Evolutionary conservation across 2,113 vertebrate genomes (phyloP), one percentile per base, ranked within the genome.

Genomic region (Nothoprocta pentlandii): DNA sequence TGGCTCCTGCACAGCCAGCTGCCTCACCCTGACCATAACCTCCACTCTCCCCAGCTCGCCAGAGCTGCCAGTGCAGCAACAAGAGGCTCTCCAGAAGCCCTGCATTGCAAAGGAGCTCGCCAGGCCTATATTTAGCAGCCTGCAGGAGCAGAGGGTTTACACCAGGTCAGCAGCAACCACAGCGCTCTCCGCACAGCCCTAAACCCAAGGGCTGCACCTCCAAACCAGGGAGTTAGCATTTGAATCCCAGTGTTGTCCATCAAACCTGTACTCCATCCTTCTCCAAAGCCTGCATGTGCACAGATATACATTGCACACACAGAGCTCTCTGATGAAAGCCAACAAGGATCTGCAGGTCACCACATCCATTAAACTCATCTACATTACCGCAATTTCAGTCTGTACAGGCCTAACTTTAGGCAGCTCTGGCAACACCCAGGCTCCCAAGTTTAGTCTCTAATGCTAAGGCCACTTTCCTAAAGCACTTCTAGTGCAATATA

Each of bases 261-360:
- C n/a, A 61, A 58, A 25, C 46, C 25, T 1, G 0, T 16, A 19
- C 16, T 4, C 34, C 2, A 3, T 8, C 4, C 46, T 67, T 62
- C 44, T 51, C 54, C 46, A 75, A 80, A 39, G 12, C 17, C 63
- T 56, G 25, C 5, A 3, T 15, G 44, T 1, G 0, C 46, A 36
- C 5, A 4, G 10, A 49, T 4, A 12, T 14, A 8, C 20, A 6
- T 54, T 46, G 20, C 9, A 76, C n/a, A 64, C n/a, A 10, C 0
- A 0, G 1, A 3, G 36, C 11, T 84, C 64, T 70, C 42, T 47
- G 26, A 41, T 70, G 28, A 84, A 70, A 75, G 23, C 32, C 49
- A 69, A 42, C 4, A 21, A 64, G 42, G n/a, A 49, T 66, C 75
- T 80, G 41, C 49, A 59, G 49, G 41, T 22, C 47, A 64, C 32